Conservation (phyloP, 2,888 invertebrate species). For the Neoaliturus tenellus region DNA sequence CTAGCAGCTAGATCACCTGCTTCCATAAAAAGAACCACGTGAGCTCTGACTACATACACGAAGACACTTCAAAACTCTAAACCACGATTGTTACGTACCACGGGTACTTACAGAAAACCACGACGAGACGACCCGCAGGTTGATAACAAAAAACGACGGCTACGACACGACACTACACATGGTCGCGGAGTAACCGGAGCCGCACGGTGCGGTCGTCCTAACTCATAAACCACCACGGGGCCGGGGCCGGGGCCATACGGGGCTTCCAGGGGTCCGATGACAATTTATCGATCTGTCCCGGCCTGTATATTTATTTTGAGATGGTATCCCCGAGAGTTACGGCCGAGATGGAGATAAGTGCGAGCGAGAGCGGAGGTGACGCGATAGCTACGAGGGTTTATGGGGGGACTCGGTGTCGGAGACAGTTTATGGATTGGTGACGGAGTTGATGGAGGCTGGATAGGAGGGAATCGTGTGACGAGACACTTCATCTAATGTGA, state of each 20-base stretch:
- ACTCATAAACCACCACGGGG: too few species aligned
- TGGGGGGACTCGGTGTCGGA: not conserved
- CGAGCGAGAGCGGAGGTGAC: not conserved
- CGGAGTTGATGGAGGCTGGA: too few species aligned
- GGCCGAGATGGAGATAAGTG: not conserved
- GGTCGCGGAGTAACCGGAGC: slow-evolving; percentile 5
- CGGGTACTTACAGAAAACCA: not conserved
- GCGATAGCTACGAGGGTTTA: not conserved
- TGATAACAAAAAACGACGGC: not conserved
- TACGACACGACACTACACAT: not conserved
- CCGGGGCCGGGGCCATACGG: not conserved
- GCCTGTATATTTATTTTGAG: not conserved
- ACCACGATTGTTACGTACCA: not conserved
- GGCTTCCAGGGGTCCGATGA: slow-evolving; percentile 33
- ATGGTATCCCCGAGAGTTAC: slow-evolving; percentile 39
- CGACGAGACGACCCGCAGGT: not conserved
- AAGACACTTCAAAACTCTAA: not conserved
- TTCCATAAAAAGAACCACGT: too few species aligned
- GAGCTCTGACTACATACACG: too few species aligned
- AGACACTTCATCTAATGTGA: too few species aligned
- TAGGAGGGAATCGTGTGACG: too few species aligned
- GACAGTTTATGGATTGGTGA: too few species aligned
- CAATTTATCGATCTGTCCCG: slow-evolving; percentile 40
- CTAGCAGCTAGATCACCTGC: too few species aligned
- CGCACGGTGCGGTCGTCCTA: too few species aligned